These are phyloP conservation scores for Acronicta aceris DNA, from an alignment of 2,888 invertebrate species.

Conservation along the genomic window DNA sequence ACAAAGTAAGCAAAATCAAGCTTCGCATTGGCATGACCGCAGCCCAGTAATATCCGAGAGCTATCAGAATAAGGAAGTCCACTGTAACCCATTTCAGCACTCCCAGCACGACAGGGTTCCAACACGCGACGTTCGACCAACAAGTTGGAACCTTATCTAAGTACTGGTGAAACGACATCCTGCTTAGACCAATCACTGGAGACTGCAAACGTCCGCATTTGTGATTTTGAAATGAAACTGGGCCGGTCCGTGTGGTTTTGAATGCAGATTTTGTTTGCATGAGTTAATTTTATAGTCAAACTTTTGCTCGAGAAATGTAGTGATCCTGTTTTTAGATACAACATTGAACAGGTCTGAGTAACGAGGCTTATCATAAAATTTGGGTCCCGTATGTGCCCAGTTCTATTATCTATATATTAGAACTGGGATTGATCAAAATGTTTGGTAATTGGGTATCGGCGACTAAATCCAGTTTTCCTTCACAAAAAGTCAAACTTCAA, in stretches of 20 bases:
- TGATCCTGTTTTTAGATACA: too few relatives aligned
- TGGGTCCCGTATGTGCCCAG: too few relatives aligned
- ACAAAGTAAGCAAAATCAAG: constrained; percentile 29
- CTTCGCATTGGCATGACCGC: constrained; percentile 33
- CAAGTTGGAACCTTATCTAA: constrained; percentile 56
- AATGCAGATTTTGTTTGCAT: constrained; percentile 19
- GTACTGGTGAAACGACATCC: constrained; percentile 65
- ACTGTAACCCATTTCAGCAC: constrained; percentile 54
- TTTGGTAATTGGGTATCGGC: too few relatives aligned
- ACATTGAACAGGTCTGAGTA: too few relatives aligned
- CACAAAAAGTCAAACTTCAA: too few relatives aligned
- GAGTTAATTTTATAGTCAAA: constrained; percentile 13
- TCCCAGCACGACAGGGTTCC: constrained; percentile 49
- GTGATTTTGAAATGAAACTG: constrained; percentile 46
- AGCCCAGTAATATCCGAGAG: constrained; percentile 45
- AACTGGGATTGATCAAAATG: too few relatives aligned
- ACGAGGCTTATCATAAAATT: too few relatives aligned
- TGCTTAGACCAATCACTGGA: constrained; percentile 61
- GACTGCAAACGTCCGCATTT: constrained; percentile 45
- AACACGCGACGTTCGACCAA: constrained; percentile 35
- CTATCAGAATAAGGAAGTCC: constrained; percentile 57
- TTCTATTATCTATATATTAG: too few relatives aligned
- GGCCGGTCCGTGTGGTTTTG: constrained; percentile 38
- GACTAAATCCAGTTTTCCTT: too few relatives aligned
- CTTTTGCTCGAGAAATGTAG: too few relatives aligned